Percentiles rank a stretch among this genome's conserved stretches.
These are phyloP conservation scores for Phenacoccus solenopsis DNA, from an alignment of 1,140 invertebrate genomes.

Conservation along the genomic window DNA sequence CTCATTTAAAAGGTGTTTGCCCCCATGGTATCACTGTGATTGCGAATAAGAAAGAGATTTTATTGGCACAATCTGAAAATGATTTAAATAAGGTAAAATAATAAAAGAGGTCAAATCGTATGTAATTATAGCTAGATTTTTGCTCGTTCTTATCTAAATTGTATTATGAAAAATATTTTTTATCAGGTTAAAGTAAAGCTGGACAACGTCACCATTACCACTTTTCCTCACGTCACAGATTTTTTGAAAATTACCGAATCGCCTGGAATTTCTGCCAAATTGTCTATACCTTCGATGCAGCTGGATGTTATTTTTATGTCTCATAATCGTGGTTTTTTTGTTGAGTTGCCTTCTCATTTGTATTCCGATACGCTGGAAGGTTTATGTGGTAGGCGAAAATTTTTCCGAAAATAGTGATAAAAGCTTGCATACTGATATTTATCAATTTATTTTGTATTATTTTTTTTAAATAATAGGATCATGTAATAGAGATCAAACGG, in stretches of 20 bases:
- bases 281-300: slow-evolving; percentile 20
- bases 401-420: too few species aligned
- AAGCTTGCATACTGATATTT: slow-evolving; percentile 20
- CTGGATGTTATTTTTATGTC: slow-evolving; percentile 26
- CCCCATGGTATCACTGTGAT: neutral
- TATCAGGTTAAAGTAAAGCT: neutral
- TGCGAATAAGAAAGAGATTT: neutral
- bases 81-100: neutral
- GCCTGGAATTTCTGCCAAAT: slow-evolving; percentile 18
- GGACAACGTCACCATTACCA: neutral
- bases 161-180: too few species aligned
- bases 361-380: slow-evolving; percentile 61
- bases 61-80: neutral
- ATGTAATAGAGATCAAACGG: slow-evolving; percentile 51
- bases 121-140: too few species aligned
- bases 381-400: slow-evolving; percentile 53
- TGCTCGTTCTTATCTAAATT: too few species aligned
- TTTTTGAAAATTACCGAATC: slow-evolving; percentile 3
- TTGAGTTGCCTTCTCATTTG: slow-evolving; percentile 52
- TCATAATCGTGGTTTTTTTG: slow-evolving; percentile 36
- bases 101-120: too few species aligned
- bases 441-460: slow-evolving; percentile 27
- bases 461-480: neutral
- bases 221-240: neutral
- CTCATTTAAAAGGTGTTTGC: neutral